Evolutionary conservation across 2,888 invertebrate species (phyloP), one percentile per base, ranked within the genome.

Genomic region (Platynereis dumerilii): DNA sequence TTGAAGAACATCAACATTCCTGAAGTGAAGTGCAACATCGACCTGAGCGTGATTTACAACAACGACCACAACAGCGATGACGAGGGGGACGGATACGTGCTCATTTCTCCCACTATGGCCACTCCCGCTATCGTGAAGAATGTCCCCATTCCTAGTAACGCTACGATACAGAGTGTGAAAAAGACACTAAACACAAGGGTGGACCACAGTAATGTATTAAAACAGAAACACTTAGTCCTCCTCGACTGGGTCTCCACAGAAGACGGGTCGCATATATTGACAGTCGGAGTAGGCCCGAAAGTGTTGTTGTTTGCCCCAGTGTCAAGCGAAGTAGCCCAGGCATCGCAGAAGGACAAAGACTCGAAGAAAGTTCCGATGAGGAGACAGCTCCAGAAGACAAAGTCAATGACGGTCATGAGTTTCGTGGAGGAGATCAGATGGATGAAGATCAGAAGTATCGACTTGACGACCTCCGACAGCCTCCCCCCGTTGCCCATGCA

Each of bases 211-310:
- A 77, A 77, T 15, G 70, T 80, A 7, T 68, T 82, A 39, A 69
- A 72, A 24, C 79, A 78, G 71, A 80, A 79, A 68, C 80, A 80
- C 45, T 86, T 96, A 28, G 96, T 97, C 0, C 96, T 96, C 80
- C 86, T 98, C 45, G 99, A 99, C 85, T 99, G 99, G 99, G 97
- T 98, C 15, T 96, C 97, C 0, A 96, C 97, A 75, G 99, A 99
- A 84, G 98, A 99, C 82, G 99, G 99, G 0, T 94, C 96, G 0
- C 98, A 99, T 83, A 94, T 99, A 75, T 85, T 99, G 45, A 98
- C 99, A 0, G 96, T 99, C 0, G 96, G 94, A 0, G 94, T 97
- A 44, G 96, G 83, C 15, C 76, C 81, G 1, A 68, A 68, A 53
- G 66, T 73, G 20, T 22, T 69, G 12, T 66, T 73, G 17, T 73